These are phyloP conservation scores for Poecilia wingei DNA, from an alignment of 2,797 vertebrate genomes.

Conservation along the genomic window DNA sequence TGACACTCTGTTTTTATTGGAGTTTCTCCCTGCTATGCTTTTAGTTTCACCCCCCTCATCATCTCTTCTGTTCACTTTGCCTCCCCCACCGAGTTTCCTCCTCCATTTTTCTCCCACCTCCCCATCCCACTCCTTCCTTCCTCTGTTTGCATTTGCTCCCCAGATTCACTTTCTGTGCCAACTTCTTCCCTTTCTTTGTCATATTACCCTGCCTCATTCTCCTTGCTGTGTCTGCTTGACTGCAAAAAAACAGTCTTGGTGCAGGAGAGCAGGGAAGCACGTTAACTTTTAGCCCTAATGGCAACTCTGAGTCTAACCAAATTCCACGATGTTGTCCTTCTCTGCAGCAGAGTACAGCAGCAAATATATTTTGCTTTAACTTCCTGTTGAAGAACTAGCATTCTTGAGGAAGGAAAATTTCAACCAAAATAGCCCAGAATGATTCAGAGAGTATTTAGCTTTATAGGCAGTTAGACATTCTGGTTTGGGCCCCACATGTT, in stretches of 20 bases:
- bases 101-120: constrained; percentile 62
- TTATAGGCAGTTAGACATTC: neutral
- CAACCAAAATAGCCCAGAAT: neutral
- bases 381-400: constrained; percentile 9
- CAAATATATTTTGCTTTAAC: constrained; percentile 13
- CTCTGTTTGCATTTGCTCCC: constrained; percentile 80
- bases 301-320: constrained; percentile 28
- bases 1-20: constrained; percentile 74
- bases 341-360: constrained; percentile 18
- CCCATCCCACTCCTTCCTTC: constrained; percentile 78
- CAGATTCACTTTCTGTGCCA: constrained; percentile 76
- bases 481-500: neutral
- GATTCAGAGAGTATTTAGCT: neutral
- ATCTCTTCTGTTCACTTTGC: constrained; percentile 46
- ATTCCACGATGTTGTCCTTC: constrained; percentile 14
- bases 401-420: neutral
- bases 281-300: constrained; percentile 38
- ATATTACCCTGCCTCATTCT: constrained; percentile 58
- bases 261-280: constrained; percentile 26
- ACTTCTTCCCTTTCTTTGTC: constrained; percentile 69
- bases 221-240: constrained; percentile 54
- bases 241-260: constrained; percentile 39
- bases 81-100: constrained; percentile 62
- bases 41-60: constrained; percentile 50
- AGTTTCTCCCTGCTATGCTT: constrained; percentile 50